Base-by-base conservation (phyloP, 2,888 invertebrate genomes). In the Syrphus vitripennis region DNA sequence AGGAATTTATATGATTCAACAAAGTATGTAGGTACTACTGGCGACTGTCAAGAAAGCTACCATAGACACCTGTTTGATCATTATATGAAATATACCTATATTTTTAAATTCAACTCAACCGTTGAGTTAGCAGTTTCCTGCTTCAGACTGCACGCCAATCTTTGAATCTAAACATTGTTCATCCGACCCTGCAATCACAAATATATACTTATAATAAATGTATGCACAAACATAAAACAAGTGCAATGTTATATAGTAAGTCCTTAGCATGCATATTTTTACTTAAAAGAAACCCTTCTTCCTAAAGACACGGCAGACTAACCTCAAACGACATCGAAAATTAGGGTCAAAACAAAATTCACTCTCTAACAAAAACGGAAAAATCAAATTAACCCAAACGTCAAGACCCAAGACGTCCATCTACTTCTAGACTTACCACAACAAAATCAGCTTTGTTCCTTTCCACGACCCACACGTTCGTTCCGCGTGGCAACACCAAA, bases 401-500 rank as follows among this genome's bases (percentile, higher is more conserved):
- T 26, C 71, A 72, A 61, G 26, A 7, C 34, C 21, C 71, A 72
- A 61, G 26, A 7, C 34, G 12, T n/a, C 24, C 12, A 16, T 34
- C 45, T 26, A 5, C 12, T 14, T 24, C 5, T 14, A 42, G 21
- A 48, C 34, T 55, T 5, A 31, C 2, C 4, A 5, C 4, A 42
- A 19, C 4, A 31, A 9, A 65, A 21, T 19, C 21, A 29, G 37
- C 34, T 70, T 7, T 12, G n/a, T 48, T 19, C 57, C 59, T 31
- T 77, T 37, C 53, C 45, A 59, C 53, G 53, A 63, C 80, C 61
- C 84, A 81, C 84, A 81, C 81, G 72, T 59, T 75, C 65, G 53
- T 72, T 77, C 76, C 76, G 81, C 76, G 76, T 81, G 76, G 61
- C 76, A 81, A 80, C 80, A 57, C 29, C 71, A 75, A 65, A 26